Percentiles rank a stretch among this genome's conserved stretches.
These are phyloP conservation scores for Nothura maculosa DNA, from an alignment of 2,797 vertebrate species.

Conservation along the genomic window DNA sequence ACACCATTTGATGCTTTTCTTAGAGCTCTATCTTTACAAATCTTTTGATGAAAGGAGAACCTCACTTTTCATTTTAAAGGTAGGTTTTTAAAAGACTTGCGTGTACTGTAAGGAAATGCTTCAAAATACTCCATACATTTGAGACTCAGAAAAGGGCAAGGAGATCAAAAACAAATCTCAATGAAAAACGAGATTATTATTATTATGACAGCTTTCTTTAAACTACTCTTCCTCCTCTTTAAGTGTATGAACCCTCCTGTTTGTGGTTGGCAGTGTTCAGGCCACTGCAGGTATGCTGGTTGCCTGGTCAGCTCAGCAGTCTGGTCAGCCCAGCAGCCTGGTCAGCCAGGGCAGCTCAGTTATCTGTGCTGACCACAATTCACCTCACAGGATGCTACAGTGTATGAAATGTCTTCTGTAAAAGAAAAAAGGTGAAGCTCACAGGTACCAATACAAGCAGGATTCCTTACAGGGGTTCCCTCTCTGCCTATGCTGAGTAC, in stretches of 20 bases:
- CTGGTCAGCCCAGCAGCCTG: too few species aligned
- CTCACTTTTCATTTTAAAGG: not conserved
- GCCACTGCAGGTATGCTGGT: not conserved
- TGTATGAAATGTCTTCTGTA: not conserved
- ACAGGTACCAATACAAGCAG: not conserved
- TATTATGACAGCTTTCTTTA: not conserved
- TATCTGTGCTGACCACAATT: not conserved
- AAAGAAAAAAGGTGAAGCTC: slow-evolving; percentile 5
- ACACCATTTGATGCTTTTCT: slow-evolving; percentile 5
- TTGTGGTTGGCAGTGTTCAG: not conserved
- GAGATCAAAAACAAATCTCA: not conserved
- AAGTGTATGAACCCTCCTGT: not conserved
- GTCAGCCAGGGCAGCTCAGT: not conserved
- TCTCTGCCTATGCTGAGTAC: not conserved
- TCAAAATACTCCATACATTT: not conserved
- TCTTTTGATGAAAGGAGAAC: not conserved
- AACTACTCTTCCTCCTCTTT: not conserved
- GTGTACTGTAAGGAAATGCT: not conserved
- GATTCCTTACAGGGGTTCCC: not conserved
- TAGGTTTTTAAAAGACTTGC: not conserved
- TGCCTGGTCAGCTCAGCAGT: not conserved
- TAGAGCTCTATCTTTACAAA: not conserved
- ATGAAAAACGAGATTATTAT: not conserved
- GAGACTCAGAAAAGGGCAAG: not conserved
- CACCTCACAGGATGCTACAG: not conserved